Conservation (phyloP, 2,797 vertebrate species). For the Phylloscopus collybita region DNA sequence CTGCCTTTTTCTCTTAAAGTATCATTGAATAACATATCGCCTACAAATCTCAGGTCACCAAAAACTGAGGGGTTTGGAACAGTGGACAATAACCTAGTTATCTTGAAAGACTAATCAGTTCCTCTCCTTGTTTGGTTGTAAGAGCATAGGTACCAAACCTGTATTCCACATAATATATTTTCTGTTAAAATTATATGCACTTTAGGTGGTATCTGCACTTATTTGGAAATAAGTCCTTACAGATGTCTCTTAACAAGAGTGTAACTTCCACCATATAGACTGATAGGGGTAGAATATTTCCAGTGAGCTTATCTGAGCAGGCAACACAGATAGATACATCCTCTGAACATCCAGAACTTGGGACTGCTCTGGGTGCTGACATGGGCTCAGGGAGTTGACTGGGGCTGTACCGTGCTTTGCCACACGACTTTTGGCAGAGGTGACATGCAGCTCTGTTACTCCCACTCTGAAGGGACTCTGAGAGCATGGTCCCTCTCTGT, state of each 20-base stretch:
- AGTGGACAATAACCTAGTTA: neutral
- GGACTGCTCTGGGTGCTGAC: neutral
- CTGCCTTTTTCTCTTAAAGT: neutral
- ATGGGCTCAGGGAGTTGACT: fast-evolving
- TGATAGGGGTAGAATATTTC: neutral
- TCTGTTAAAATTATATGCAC: neutral
- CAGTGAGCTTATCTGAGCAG: neutral
- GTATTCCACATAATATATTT: fast-evolving
- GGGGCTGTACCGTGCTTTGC: neutral
- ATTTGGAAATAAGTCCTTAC: neutral
- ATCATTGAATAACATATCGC: neutral
- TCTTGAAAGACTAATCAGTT: neutral
- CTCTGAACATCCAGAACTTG: neutral
- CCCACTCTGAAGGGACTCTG: neutral
- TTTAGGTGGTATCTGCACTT: neutral
- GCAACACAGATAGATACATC: fast-evolving
- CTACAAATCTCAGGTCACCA: neutral
- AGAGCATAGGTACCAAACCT: neutral
- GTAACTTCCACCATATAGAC: neutral
- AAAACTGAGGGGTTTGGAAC: neutral
- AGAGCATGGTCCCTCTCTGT: neutral
- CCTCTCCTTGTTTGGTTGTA: neutral
- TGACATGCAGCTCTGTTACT: neutral
- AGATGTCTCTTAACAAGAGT: neutral
- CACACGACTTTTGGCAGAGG: neutral